Percentiles rank a stretch among this genome's conserved stretches.
Evolutionary conservation across 2,888 invertebrate species (phyloP).

Genomic region (Dendrolimus pini): DNA sequence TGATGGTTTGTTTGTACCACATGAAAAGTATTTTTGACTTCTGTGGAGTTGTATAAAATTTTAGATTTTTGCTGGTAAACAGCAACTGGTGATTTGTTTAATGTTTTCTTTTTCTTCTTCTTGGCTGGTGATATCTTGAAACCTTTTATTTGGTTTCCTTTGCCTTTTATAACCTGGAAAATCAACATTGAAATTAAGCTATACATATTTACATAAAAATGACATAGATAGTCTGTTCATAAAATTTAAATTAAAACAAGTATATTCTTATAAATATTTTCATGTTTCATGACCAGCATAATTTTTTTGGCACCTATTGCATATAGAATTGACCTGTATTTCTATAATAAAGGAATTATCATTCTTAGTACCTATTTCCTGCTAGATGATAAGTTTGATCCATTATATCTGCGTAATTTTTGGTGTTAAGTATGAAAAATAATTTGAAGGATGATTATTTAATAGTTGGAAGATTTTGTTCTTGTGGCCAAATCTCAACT

Average conservation of each 20-base stretch:
- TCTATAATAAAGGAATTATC: too few species aligned
- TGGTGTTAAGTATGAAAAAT: too few species aligned
- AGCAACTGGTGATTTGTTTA: conserved; percentile 53
- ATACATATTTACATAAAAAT: too few species aligned
- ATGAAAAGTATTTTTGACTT: conserved; percentile 40
- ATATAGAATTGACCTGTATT: too few species aligned
- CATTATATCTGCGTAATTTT: too few species aligned
- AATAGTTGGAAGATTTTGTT: too few species aligned
- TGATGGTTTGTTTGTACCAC: conserved; percentile 36
- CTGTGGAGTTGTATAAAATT: conserved; percentile 41
- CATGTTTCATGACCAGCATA: too few species aligned
- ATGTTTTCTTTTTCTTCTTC: conserved; percentile 52
- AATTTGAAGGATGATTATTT: too few species aligned
- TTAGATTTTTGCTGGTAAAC: conserved; percentile 55
- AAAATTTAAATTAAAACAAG: conserved; percentile 3
- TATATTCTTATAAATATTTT: neutral
- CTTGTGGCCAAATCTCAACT: too few species aligned
- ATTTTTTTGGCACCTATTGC: too few species aligned
- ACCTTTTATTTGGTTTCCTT: conserved; percentile 35
- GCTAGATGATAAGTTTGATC: too few species aligned
- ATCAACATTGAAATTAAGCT: conserved; percentile 1
- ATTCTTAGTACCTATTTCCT: too few species aligned
- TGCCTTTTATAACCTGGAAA: conserved; percentile 54
- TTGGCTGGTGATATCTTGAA: conserved; percentile 54
- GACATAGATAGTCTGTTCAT: neutral